Evolutionary conservation across 2,797 vertebrate genomes (phyloP), one percentile per base, ranked within the genome.

Genomic region (Sebastes elongatus): DNA sequence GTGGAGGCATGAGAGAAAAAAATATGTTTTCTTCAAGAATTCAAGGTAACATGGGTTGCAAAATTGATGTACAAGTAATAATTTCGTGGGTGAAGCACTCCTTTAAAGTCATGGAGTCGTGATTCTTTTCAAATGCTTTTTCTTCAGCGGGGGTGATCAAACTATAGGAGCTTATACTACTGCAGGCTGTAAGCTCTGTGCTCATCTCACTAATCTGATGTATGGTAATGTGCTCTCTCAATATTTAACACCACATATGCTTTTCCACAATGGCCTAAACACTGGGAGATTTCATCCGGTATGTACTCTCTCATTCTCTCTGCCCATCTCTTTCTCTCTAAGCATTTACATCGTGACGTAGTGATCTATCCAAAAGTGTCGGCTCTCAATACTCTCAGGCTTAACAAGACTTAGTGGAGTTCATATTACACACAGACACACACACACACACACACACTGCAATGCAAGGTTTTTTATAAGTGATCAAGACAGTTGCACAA

Each of bases 121-220:
- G 18, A 27, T 49, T 78, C 7, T 35, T 65, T 32, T 85, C 71
- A 85, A 82, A 74, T 55, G 46, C 35, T 80, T 42, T 42, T 42
- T 42, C 38, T 42, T 42, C 57, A 70, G 70, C 10, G 3, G 18
- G 18, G 28, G 65, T 73, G 18, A 80, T 80, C 59, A 78, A 78
- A 81, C 72, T 76, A 65, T 23, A 61, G 33, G 56, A 60, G 78
- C 57, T 88, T 78, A 75, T 57, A 62, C 46, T 81, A 76, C 46
- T 74, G 63, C 66, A 73, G 66, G 38, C 71, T 77, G 27, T 73
- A 55, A 75, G 74, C 30, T 60, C 32, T 61, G 16, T 59, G 13
- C 64, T 88, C 18, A 74, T 86, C 65, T 82, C 61, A n/a, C 62
- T 86, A 76, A 85, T 84, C 69, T 82, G 84, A 83, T 80, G 66